These are phyloP conservation scores for Saxidomus purpurata DNA, from an alignment of 1,140 invertebrate species.

Conservation along the genomic window DNA sequence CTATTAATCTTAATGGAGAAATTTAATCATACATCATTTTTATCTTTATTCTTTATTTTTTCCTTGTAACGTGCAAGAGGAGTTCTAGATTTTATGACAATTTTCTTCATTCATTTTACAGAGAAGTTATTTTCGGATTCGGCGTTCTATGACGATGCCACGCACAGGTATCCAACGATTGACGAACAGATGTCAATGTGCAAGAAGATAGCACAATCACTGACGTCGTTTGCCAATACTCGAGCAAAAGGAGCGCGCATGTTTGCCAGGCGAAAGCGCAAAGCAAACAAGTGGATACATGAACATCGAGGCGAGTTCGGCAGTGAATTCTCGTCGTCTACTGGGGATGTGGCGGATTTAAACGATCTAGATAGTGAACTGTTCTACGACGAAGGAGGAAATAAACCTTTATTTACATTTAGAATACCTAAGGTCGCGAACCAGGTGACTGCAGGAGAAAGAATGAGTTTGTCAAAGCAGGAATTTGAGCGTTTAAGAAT, in stretches of 20 bases:
- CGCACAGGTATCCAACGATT: conserved; percentile 95
- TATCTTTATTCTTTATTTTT: too few species aligned
- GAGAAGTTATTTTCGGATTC: conserved; percentile 97
- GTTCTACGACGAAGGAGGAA: conserved; percentile 72
- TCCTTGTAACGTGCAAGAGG: too few species aligned
- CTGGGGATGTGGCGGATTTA: conserved; percentile 67
- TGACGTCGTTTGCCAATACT: conserved; percentile 96
- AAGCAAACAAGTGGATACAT: conserved; percentile 97
- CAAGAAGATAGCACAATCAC: conserved; percentile 94
- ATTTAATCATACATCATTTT: too few species aligned
- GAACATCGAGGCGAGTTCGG: conserved; percentile 92
- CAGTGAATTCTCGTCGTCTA: conserved; percentile 67
- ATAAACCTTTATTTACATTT: conserved; percentile 76
- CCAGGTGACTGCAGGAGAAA: conserved; percentile 69
- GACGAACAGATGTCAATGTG: conserved; percentile 98
- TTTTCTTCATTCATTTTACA: conserved; percentile 86
- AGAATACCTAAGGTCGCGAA: conserved; percentile 76
- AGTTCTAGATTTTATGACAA: too few species aligned
- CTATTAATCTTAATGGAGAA: too few species aligned
- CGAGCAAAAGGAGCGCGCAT: conserved; percentile 97
- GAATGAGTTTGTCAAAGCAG: conserved; percentile 76
- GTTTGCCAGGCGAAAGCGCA: conserved; percentile 97
- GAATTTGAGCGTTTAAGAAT: conserved; percentile 77
- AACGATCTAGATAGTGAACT: conserved; percentile 78
- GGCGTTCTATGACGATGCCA: conserved; percentile 94